Evolutionary conservation across 2,888 invertebrate species (phyloP).

Genomic region (Quadroppia sp.): DNA sequence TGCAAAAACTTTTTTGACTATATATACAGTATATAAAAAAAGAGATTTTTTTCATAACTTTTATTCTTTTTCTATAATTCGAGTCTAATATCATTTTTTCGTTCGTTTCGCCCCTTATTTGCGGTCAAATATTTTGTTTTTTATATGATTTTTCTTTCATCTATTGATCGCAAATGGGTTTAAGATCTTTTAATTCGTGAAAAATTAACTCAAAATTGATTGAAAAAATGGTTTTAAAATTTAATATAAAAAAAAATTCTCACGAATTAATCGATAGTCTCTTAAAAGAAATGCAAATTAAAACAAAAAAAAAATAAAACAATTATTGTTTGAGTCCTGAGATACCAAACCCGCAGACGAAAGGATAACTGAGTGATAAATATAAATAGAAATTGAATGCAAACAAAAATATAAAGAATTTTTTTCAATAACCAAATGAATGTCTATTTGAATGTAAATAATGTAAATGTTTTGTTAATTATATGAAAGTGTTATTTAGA

Average conservation of each 20-base stretch:
- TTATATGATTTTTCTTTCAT: too few relatives aligned
- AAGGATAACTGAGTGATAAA: not conserved
- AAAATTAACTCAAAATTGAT: too few relatives aligned
- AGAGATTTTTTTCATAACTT: not conserved
- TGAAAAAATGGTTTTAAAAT: too few relatives aligned
- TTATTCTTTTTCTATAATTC: not conserved
- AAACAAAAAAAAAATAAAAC: not conserved
- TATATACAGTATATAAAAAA: too few relatives aligned
- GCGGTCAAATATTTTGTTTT: too few relatives aligned
- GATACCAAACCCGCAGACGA: not conserved
- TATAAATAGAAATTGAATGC: too few relatives aligned
- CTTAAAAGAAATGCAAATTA: not conserved
- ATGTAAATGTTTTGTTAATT: not conserved
- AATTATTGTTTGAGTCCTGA: not conserved
- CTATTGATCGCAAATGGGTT: too few relatives aligned
- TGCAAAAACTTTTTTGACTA: not conserved
- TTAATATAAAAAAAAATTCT: too few relatives aligned
- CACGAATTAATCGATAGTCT: too few relatives aligned
- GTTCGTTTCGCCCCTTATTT: too few relatives aligned
- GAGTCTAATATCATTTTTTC: conserved; percentile 3
- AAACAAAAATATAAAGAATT: too few relatives aligned
- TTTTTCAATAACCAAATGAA: not conserved
- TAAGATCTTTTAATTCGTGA: too few relatives aligned
- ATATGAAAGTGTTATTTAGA: not conserved
- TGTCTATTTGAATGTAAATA: not conserved